Percentiles rank a stretch among this genome's conserved stretches.
Evolutionary conservation across 2,113 vertebrate species (phyloP).

Genomic region (Chiloscyllium plagiosum): DNA sequence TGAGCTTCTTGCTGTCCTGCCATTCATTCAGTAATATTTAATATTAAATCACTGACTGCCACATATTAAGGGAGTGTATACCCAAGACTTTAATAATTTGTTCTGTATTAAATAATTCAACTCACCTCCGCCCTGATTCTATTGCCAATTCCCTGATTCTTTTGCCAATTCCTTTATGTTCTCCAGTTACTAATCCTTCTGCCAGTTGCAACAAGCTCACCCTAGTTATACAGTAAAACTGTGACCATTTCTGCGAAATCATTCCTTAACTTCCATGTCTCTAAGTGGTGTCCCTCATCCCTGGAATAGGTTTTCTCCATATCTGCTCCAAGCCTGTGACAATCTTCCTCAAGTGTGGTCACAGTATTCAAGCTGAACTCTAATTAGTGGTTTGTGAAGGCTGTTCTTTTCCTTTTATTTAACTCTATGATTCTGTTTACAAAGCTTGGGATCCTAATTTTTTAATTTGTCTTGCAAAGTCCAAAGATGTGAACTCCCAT

Average conservation of each 20-base stretch:
- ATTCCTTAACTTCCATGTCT: background rate
- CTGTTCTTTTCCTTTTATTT: background rate
- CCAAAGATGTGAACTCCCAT: background rate
- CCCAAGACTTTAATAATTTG: background rate
- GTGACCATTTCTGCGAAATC: background rate
- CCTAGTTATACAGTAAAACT: background rate
- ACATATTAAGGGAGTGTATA: background rate
- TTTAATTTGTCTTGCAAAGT: background rate
- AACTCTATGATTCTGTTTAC: background rate
- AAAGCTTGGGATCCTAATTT: background rate
- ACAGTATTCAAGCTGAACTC: background rate
- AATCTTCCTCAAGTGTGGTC: background rate
- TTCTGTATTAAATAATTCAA: background rate
- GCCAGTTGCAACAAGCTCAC: background rate
- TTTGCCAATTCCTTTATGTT: background rate
- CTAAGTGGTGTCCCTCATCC: background rate
- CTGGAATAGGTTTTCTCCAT: background rate
- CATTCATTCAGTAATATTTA: too few relatives aligned
- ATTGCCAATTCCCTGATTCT: too few relatives aligned
- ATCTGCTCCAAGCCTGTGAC: background rate
- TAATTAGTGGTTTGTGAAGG: background rate
- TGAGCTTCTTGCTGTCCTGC: too few relatives aligned
- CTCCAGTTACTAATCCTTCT: background rate
- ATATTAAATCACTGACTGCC: too few relatives aligned
- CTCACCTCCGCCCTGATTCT: background rate